A percentile compares a stretch with the other conserved stretches of the same genome.
phyloP scores from a whole-genome alignment of 2,797 vertebrate species.

The Decapterus maruadsi region DNA sequence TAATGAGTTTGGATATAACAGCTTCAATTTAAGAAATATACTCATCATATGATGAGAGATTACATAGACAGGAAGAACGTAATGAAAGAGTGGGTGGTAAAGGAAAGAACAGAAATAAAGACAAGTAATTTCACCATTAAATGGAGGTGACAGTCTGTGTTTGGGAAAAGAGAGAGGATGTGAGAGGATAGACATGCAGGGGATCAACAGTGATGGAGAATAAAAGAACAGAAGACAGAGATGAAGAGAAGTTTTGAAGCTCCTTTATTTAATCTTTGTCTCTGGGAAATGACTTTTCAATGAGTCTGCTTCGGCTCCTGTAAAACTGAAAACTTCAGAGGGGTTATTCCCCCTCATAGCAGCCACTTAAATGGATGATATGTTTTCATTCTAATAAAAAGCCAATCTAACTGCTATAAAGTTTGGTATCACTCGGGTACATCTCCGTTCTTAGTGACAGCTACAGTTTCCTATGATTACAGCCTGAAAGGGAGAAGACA shows the following conservation, averaged over 20 bases:
- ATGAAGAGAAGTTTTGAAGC: background rate
- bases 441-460: conserved; percentile 1
- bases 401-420: conserved; percentile 8
- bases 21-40: background rate
- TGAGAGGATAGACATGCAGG: background rate
- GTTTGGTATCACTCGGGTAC: conserved; percentile 2
- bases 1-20: background rate
- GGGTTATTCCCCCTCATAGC: conserved; percentile 17
- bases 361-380: conserved; percentile 7
- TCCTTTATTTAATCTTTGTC: conserved; percentile 10
- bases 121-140: background rate
- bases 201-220: background rate
- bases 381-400: conserved; percentile 28
- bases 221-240: background rate
- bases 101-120: background rate
- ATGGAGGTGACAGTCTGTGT: background rate
- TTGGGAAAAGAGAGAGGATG: background rate
- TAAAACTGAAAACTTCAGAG: conserved; percentile 11
- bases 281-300: background rate
- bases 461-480: background rate
- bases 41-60: background rate
- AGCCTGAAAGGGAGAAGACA: background rate
- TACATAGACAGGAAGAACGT: background rate
- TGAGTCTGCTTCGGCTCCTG: background rate
- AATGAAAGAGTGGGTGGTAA: background rate